phyloP scores from a whole-genome alignment of 1,140 invertebrate species.

The Drosophila pseudoananassae region DNA sequence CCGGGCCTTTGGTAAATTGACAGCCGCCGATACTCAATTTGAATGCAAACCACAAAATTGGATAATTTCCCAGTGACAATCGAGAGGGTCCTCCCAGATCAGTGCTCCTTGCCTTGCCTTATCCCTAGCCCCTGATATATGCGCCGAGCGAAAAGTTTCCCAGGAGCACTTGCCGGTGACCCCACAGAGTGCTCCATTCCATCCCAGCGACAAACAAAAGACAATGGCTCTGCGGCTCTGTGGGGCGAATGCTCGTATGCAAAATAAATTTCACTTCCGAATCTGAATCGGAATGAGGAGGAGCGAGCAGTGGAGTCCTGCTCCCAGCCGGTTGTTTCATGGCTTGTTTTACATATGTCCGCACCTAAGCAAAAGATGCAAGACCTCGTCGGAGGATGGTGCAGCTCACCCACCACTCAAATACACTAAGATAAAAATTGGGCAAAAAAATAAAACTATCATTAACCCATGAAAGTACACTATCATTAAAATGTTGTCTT shows the following conservation, averaged over 20 bases:
- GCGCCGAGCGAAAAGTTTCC: conserved; percentile 74
- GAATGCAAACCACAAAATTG: conserved; percentile 83
- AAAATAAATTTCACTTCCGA: conserved; percentile 84
- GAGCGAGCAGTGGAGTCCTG: conserved; percentile 15
- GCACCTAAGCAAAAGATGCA: conserved; percentile 63
- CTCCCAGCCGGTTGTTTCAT: conserved; percentile 59
- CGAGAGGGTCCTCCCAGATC: conserved; percentile 34
- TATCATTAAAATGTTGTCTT: no score
- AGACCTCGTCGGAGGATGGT: conserved; percentile 40
- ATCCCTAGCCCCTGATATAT: conserved; percentile 66
- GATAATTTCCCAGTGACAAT: conserved; percentile 84
- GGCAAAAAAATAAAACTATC: background rate
- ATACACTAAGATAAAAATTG: background rate
- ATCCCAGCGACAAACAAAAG: conserved; percentile 34
- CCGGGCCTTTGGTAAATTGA: conserved; percentile 73
- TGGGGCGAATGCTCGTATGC: conserved; percentile 61
- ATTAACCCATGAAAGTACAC: no score
- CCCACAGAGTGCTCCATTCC: conserved; percentile 41
- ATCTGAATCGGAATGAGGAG: conserved; percentile 29
- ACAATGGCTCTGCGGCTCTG: conserved; percentile 54
- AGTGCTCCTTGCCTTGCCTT: conserved; percentile 21
- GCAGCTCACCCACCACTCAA: conserved; percentile 52
- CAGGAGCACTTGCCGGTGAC: conserved; percentile 73
- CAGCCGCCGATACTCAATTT: conserved; percentile 73
- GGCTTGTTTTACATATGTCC: conserved; percentile 83